Evolutionary conservation across 2,113 vertebrate genomes (phyloP).

Genomic region (Paradoxurus hermaphroditus): DNA sequence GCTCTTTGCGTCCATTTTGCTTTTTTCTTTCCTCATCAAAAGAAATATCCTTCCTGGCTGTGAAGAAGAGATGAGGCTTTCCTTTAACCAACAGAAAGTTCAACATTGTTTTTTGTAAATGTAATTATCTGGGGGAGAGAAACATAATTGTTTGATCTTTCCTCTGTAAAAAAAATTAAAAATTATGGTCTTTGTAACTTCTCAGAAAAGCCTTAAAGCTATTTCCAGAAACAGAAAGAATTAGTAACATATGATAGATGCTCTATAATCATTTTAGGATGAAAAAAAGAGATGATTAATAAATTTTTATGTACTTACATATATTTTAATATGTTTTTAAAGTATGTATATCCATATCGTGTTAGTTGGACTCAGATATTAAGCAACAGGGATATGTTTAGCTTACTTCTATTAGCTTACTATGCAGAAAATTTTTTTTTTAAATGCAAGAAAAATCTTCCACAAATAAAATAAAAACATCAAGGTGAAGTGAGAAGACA

Average conservation of each 20-base stretch:
- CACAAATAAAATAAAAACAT: background rate
- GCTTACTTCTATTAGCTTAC: background rate
- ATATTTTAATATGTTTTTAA: background rate
- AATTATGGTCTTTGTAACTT: background rate
- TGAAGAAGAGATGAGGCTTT: background rate
- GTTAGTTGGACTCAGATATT: background rate
- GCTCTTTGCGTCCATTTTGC: background rate
- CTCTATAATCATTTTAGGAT: background rate
- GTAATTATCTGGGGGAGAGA: background rate
- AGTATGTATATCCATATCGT: background rate
- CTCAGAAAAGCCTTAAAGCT: background rate
- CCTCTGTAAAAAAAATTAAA: background rate
- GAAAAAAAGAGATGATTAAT: background rate
- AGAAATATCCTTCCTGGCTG: background rate
- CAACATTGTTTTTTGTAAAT: background rate
- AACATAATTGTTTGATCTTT: background rate
- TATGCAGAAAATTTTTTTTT: background rate
- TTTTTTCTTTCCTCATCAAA: background rate
- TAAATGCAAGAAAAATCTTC: background rate
- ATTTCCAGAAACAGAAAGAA: background rate
- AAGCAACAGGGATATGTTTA: background rate
- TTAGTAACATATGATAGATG: background rate
- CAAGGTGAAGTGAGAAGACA: background rate
- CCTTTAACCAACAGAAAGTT: background rate
- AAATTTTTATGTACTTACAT: background rate